phyloP scores from a whole-genome alignment of 2,888 invertebrate species.

The Hypselothyrea guttata region DNA sequence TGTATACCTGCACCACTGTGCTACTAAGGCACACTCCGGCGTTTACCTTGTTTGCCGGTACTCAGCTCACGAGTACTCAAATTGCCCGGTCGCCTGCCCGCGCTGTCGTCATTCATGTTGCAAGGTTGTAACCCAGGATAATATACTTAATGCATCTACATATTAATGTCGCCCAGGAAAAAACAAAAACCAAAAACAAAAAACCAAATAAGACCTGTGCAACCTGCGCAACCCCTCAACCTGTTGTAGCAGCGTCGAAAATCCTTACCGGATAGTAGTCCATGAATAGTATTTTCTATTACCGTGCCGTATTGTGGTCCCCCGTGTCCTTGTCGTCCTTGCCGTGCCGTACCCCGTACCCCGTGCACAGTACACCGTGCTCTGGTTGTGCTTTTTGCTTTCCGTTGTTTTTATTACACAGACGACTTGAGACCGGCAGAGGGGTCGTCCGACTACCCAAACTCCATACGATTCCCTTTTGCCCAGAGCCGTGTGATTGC shows the following conservation, averaged over 20 bases:
- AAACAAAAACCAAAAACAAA: too few relatives aligned
- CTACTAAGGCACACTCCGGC: constrained; percentile 28
- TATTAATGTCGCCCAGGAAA: constrained; percentile 70
- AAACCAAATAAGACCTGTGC: too few relatives aligned
- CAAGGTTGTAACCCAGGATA: constrained; percentile 81
- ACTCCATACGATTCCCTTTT: not conserved
- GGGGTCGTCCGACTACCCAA: constrained; percentile 30
- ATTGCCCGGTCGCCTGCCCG: constrained; percentile 12
- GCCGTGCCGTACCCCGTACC: constrained; percentile 20
- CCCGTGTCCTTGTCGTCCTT: constrained; percentile 49
- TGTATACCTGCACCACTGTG: constrained; percentile 32
- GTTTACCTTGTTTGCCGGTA: constrained; percentile 58
- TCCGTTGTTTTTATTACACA: constrained; percentile 72
- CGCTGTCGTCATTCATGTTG: constrained; percentile 51
- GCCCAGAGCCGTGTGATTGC: constrained; percentile 61
- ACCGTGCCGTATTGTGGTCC: constrained; percentile 54
- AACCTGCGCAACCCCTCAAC: not conserved
- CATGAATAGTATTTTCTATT: constrained; percentile 72
- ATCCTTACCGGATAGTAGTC: constrained; percentile 53
- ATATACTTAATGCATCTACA: constrained; percentile 81
- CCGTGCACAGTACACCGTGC: constrained; percentile 12
- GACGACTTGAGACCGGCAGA: constrained; percentile 35
- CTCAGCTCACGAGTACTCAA: constrained; percentile 16
- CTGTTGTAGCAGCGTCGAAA: constrained; percentile 21
- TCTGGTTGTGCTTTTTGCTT: constrained; percentile 53